These are phyloP conservation scores for Sympetrum striolatum DNA, from an alignment of 2,888 invertebrate species.

Conservation along the genomic window DNA sequence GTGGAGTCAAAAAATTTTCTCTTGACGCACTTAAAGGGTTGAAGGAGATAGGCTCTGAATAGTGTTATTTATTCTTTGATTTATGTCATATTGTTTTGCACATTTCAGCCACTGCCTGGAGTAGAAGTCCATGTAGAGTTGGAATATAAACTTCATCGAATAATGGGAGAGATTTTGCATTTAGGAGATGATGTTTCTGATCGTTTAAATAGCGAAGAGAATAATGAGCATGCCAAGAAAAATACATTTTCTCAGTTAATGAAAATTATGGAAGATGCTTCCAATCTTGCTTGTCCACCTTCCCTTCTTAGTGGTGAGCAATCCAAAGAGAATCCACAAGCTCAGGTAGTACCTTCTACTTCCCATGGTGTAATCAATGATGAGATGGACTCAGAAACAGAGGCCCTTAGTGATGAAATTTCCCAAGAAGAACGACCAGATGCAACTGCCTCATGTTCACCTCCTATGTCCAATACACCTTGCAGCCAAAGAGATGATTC, in stretches of 20 bases:
- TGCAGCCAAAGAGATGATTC: not conserved
- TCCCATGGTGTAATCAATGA: too few relatives aligned
- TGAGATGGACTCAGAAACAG: not conserved
- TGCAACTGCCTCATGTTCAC: not conserved
- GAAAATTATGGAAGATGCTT: not conserved
- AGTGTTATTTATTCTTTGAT: too few relatives aligned
- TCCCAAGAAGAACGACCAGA: not conserved
- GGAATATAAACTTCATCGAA: not conserved
- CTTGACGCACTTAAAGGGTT: too few relatives aligned
- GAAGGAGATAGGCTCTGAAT: too few relatives aligned
- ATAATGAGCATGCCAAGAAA: not conserved
- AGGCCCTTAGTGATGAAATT: not conserved
- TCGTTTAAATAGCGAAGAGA: not conserved
- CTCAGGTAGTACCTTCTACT: not conserved
- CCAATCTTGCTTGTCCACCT: not conserved
- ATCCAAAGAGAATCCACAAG: not conserved
- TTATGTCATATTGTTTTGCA: not conserved
- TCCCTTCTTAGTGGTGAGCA: not conserved
- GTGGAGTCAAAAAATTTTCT: too few relatives aligned
- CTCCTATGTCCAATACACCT: not conserved
- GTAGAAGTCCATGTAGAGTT: not conserved
- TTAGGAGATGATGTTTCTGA: conserved; percentile 7
- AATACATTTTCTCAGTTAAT: not conserved
- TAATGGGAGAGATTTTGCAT: not conserved
- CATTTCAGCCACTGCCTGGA: not conserved